Evolutionary conservation across 2,113 vertebrate genomes (phyloP).

Genomic region (Scortum barcoo): DNA sequence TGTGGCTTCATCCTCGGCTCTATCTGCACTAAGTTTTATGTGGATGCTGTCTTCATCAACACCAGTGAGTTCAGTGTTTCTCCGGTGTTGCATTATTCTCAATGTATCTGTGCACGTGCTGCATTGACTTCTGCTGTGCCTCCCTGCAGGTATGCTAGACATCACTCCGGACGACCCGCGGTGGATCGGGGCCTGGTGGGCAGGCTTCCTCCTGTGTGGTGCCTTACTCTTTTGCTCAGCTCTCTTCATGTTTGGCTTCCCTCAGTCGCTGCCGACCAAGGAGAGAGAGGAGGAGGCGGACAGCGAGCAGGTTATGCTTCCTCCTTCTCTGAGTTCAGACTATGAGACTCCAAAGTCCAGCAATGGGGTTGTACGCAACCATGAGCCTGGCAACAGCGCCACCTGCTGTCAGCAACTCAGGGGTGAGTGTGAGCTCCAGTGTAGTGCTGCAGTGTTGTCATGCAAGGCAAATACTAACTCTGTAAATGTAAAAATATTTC

Average conservation of each 20-base stretch:
- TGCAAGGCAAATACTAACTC: not conserved
- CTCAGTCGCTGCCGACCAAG: conserved; percentile 89
- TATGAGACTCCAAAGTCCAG: conserved; percentile 91
- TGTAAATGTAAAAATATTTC: not conserved
- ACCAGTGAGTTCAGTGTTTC: conserved; percentile 87
- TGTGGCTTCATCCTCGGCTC: conserved; percentile 99
- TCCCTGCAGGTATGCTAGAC: conserved; percentile 87
- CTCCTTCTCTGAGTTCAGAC: conserved; percentile 81
- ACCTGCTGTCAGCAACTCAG: conserved; percentile 96
- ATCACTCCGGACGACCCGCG: conserved; percentile 96
- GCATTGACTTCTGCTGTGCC: conserved; percentile 1
- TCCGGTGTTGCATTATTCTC: not conserved
- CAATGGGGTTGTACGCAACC: conserved; percentile 87
- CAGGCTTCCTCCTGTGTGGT: conserved; percentile 97
- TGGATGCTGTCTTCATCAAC: conserved; percentile 97
- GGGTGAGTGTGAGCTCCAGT: conserved; percentile 83
- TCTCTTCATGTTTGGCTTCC: conserved; percentile 97
- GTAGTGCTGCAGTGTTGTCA: not conserved
- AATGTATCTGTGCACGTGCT: not conserved
- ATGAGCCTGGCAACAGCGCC: conserved; percentile 84
- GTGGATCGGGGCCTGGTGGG: conserved; percentile 99
- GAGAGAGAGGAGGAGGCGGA: conserved; percentile 85
- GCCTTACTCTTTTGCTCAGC: conserved; percentile 98
- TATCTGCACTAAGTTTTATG: conserved; percentile 98
- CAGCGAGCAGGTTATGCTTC: conserved; percentile 95